Evolutionary conservation across 1,140 invertebrate genomes (phyloP), one percentile per base, ranked within the genome.

Genomic region (Babylonia areolata): DNA sequence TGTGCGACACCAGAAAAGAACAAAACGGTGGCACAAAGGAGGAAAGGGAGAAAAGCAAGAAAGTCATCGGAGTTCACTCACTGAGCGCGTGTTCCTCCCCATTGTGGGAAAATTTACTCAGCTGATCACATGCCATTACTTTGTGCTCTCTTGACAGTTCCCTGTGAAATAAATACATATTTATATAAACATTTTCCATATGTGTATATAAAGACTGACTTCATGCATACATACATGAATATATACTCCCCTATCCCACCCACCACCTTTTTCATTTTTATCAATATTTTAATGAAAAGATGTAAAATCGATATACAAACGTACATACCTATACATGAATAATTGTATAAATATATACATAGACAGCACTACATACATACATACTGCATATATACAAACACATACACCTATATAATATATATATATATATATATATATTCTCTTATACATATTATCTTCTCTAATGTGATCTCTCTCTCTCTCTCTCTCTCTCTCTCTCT

Each of bases 111-210:
- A 58, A 35, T 17, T 17, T 54, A 35, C 17, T 64, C 17, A 33
- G 46, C n/a, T 64, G 31, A 69, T 82, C 51, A 40, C 81, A 82
- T 3, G 81, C 3, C 58, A 54, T 46, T 51, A 82, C n/a, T 35
- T n/a, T 35, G 46, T 39, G 11, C 3, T 39, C 39, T 35, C 81
- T 54, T 2, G 51, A 31, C 46, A 82, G 15, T 64, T 82, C 81
- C 58, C 81, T 82, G 51, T 0, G 46, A 11, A 82, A 28, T 51
- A 17, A 3, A 39, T 46, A 69, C 73, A 77, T 15, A 35, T 35
- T 0, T 35, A 77, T 37, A 77, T 35, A 77, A 15, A 77, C 37
- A 37, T 37, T n/a, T n/a, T n/a, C n/a, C 31, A 31, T 35, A 77
- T 35, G 35, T 9, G 35, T 37, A 77, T 9, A 77, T 23, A 77